phyloP scores from a whole-genome alignment of 2,888 invertebrate species.

The Acronicta alni region DNA sequence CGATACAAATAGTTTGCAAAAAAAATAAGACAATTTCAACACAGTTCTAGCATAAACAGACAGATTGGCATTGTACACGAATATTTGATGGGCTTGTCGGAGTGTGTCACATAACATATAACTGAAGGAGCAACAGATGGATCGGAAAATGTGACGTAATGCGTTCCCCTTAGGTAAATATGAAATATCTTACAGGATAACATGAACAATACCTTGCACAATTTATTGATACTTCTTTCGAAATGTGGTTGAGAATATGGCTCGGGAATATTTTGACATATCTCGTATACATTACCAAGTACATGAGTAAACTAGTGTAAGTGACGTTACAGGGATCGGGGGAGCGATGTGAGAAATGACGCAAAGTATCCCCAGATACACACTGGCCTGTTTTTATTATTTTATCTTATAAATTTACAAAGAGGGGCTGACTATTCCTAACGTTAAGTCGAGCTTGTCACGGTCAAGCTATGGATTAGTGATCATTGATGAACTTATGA shows the following conservation, averaged over 20 bases:
- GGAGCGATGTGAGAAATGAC: slow-evolving; percentile 16
- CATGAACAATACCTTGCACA: slow-evolving; percentile 5
- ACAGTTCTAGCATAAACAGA: slow-evolving; percentile 11
- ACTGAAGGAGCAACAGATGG: slow-evolving; percentile 30
- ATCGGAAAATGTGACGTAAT: slow-evolving; percentile 29
- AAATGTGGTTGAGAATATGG: slow-evolving; percentile 1
- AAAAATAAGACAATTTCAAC: background rate
- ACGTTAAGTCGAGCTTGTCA: too few species aligned
- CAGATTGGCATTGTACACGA: slow-evolving; percentile 16
- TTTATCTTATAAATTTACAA: too few species aligned
- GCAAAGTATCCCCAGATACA: slow-evolving; percentile 3
- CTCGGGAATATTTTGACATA: background rate
- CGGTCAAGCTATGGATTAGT: too few species aligned
- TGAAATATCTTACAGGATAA: slow-evolving; percentile 4
- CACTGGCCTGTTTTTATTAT: too few species aligned
- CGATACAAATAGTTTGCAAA: too few species aligned
- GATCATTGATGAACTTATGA: too few species aligned
- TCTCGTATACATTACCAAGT: background rate
- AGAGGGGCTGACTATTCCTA: too few species aligned
- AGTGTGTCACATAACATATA: slow-evolving; percentile 16
- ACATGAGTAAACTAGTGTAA: background rate
- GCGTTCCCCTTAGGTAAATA: slow-evolving; percentile 2
- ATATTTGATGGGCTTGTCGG: slow-evolving; percentile 16
- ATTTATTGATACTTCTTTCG: slow-evolving; percentile 5
- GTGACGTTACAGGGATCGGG: background rate